Conservation (phyloP, 2,888 invertebrate species). For the Girardia tigrina region DNA sequence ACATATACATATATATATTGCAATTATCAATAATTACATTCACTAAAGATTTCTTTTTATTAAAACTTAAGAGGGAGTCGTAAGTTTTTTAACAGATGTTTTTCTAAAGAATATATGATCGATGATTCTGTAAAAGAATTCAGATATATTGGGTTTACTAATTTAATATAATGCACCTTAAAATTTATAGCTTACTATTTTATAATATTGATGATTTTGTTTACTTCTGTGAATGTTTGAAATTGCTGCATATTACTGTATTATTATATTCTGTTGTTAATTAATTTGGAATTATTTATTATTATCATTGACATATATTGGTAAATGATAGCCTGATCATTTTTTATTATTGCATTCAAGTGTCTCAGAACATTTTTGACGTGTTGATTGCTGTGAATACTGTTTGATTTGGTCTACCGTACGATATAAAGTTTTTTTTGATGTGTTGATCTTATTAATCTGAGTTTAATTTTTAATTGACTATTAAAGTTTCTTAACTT, state of each 20-base stretch:
- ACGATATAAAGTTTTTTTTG: no score
- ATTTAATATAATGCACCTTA: slow-evolving; percentile 17
- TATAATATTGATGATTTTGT: background rate
- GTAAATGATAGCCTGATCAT: no score
- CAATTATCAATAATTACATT: background rate
- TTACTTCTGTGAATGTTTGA: background rate
- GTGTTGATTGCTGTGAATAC: no score
- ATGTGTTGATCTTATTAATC: no score
- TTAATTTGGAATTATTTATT: background rate
- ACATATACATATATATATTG: no score
- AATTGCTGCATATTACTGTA: background rate
- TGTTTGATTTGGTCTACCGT: no score
- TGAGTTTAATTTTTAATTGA: no score
- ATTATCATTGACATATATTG: background rate
- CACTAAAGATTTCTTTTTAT: background rate
- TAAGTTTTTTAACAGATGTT: background rate
- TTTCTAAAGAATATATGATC: background rate
- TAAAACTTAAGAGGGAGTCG: background rate
- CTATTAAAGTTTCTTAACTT: no score
- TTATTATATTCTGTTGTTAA: background rate
- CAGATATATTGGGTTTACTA: background rate
- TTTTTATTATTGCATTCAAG: no score
- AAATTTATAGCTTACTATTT: slow-evolving; percentile 2
- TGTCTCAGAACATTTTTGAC: no score
- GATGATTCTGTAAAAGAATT: background rate